A percentile compares a stretch with the other conserved stretches of the same genome.
Conservation (phyloP, 2,113 vertebrate genomes). For the Lampris megalopsis region DNA sequence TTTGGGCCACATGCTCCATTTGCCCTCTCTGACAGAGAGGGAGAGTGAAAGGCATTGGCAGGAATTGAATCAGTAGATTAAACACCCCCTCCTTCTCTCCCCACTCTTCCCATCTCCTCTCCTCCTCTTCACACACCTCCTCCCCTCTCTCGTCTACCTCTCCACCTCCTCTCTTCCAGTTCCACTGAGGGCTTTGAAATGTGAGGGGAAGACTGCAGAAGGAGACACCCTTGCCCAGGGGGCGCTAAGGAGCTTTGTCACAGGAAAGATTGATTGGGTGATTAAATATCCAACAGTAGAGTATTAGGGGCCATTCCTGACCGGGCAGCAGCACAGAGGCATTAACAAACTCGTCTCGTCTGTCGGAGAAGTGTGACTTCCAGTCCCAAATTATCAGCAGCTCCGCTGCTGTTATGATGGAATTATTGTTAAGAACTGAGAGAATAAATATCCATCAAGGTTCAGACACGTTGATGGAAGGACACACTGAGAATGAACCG, state of each 20-base stretch:
- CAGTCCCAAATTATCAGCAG: constrained; percentile 53
- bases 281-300: constrained; percentile 79
- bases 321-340: constrained; percentile 54
- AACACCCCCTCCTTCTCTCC: constrained; percentile 69
- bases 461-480: too few species aligned
- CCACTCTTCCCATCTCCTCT: constrained; percentile 50
- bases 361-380: constrained; percentile 47
- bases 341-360: constrained; percentile 52
- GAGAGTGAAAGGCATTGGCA: constrained; percentile 79
- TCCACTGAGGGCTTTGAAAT: constrained; percentile 61
- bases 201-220: constrained; percentile 68
- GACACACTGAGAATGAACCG: too few species aligned
- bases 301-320: constrained; percentile 74
- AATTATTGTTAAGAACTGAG: background rate
- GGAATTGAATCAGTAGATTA: constrained; percentile 85
- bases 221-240: constrained; percentile 75
- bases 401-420: constrained; percentile 18
- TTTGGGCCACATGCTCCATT: constrained; percentile 81
- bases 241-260: constrained; percentile 74
- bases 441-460: too few species aligned
- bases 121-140: constrained; percentile 20
- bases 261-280: constrained; percentile 79
- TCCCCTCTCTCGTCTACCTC: constrained; percentile 34
- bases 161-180: constrained; percentile 56
- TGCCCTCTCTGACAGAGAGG: constrained; percentile 80